Conservation (phyloP, 2,797 vertebrate genomes). For the Labroides dimidiatus region DNA sequence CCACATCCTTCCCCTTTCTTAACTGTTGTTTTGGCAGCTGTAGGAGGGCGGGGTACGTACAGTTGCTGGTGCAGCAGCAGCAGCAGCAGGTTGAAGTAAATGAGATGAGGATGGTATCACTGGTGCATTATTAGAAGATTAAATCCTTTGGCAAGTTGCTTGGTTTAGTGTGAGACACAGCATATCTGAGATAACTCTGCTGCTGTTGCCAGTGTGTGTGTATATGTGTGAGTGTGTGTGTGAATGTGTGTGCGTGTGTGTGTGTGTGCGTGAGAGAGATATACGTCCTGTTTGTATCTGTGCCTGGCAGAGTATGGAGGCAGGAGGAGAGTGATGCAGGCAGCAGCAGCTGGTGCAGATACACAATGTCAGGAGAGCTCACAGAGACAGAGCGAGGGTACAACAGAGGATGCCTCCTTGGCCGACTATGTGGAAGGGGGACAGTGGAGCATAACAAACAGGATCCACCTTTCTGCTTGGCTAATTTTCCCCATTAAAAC, state of each 20-base stretch:
- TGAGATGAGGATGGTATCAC: constrained; percentile 30
- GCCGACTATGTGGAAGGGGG: constrained; percentile 84
- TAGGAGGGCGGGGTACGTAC: constrained; percentile 1
- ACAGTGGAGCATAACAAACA: constrained; percentile 97
- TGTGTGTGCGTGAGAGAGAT: constrained; percentile 23
- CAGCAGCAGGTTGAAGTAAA: constrained; percentile 29
- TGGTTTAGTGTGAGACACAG: constrained; percentile 34
- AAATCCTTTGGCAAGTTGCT: constrained; percentile 26
- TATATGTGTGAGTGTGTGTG: constrained; percentile 20
- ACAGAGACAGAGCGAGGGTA: constrained; percentile 64
- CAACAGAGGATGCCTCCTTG: constrained; percentile 85
- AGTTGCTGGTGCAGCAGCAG: constrained; percentile 16
- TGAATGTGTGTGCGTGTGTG: constrained; percentile 15
- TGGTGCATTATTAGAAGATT: constrained; percentile 38
- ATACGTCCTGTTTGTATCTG: constrained; percentile 55
- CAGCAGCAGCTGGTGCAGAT: constrained; percentile 75
- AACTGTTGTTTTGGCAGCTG: constrained; percentile 23
- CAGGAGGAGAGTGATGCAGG: constrained; percentile 62
- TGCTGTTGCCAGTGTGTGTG: background rate
- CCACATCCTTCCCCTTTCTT: background rate
- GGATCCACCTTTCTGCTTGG: constrained; percentile 98
- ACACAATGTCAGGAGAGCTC: constrained; percentile 77
- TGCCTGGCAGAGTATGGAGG: constrained; percentile 61
- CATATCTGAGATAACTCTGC: constrained; percentile 23
- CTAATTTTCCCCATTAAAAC: constrained; percentile 99